Evolutionary conservation across 2,888 invertebrate species (phyloP), one percentile per base, ranked within the genome.

Genomic region (Poecilus cupreus): DNA sequence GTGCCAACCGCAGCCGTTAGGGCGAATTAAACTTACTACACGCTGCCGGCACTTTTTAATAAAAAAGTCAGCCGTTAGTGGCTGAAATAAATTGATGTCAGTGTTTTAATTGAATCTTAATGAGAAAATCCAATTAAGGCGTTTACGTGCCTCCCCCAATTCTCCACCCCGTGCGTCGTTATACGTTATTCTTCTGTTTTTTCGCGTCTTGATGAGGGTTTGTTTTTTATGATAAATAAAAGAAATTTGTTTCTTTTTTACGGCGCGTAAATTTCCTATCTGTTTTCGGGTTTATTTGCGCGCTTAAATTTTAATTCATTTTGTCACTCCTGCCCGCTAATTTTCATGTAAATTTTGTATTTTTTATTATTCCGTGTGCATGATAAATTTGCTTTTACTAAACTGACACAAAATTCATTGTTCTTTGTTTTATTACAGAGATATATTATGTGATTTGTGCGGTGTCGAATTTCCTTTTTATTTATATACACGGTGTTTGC

Each of bases 71-170:
- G 46, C 10, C 77, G 77, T 79, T 79, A 79, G 70, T 57, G 79
- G 79, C 32, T 68, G 26, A 79, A 46, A 79, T 79, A 46, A 64
- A 79, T 79, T 64, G 79, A 46, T 64, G 68, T 70, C 49, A 51
- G 51, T 51, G 49, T 79, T 70, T 80, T 80, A 80, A 80, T 80
- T 80, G 80, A 80, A 72, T 80, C 72, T 70, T 80, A 80, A 80
- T 80, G 49, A 80, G 70, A 80, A 80, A 80, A 72, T 70, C 72
- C 68, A 70, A 80, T 70, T 72, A 72, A 54, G 22, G 46, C 72
- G 70, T 51, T 43, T 70, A 70, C 79, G 24, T 70, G 49, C 51
- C 32, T 18, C 51, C 43, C 46, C n/a, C 16, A 4, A 2, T 2
- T 22, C 39, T 13, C 32, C 39, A 51, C 18, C 51, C 18, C 51